Conservation (phyloP, 2,888 invertebrate genomes). For the Parnassius glacialis region DNA sequence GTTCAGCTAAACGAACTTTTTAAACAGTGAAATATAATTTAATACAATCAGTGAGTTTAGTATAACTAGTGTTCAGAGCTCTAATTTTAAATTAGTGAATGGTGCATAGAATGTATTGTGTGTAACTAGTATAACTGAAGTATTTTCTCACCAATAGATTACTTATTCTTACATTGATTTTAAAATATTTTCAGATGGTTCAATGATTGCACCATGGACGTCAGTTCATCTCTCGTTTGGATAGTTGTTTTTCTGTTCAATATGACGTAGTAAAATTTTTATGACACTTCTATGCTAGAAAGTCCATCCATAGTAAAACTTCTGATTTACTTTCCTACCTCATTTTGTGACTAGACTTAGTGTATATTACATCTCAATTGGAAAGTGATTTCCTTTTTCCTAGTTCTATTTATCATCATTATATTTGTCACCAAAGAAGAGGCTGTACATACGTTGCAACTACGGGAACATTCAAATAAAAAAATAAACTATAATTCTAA, state of each 20-base stretch:
- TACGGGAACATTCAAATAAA: conserved; percentile 37
- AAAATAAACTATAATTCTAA: conserved; percentile 31
- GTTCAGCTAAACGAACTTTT: conserved; percentile 33
- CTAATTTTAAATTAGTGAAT: conserved; percentile 22
- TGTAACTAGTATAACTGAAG: conserved; percentile 11
- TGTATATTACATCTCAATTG: conserved; percentile 47
- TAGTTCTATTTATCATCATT: conserved; percentile 49
- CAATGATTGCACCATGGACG: neutral
- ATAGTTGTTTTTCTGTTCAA: no score
- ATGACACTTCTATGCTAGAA: conserved; percentile 19
- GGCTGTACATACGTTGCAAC: conserved; percentile 58
- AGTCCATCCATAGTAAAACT: conserved; percentile 54
- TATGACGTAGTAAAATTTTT: no score
- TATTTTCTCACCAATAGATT: conserved; percentile 17
- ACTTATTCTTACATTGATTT: neutral
- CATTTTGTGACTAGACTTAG: conserved; percentile 69
- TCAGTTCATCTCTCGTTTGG: no score
- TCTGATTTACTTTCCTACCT: conserved; percentile 72
- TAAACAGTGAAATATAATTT: conserved; percentile 36
- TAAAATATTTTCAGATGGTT: conserved; percentile 4
- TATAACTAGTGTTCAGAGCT: conserved; percentile 18
- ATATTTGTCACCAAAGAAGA: conserved; percentile 70
- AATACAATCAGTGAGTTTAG: conserved; percentile 20
- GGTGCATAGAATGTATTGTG: conserved; percentile 23
- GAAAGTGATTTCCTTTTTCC: conserved; percentile 41